These are phyloP conservation scores for Orchesella flavescens DNA, from an alignment of 2,888 invertebrate genomes.

Conservation along the genomic window DNA sequence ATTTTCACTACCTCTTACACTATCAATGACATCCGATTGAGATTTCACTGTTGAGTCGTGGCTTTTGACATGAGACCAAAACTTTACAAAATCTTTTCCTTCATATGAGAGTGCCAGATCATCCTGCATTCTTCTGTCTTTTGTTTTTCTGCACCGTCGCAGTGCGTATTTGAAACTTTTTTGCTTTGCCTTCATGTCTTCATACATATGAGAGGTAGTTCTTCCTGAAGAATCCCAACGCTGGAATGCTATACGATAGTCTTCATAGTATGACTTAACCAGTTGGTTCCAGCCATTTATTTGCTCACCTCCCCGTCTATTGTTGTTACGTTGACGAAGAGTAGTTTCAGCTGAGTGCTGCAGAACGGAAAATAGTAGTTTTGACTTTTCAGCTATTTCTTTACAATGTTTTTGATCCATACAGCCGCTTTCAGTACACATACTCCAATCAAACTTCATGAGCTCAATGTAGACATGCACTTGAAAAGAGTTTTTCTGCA, in stretches of 20 bases:
- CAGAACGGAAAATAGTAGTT: neutral
- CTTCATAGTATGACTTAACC: neutral
- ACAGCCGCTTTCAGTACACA: neutral
- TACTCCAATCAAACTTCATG: neutral
- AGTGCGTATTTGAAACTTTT: neutral
- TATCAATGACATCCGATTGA: neutral
- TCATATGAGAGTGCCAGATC: neutral
- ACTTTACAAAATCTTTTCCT: constrained; percentile 1
- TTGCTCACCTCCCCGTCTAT: neutral
- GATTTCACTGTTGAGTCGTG: neutral
- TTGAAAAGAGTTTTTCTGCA: neutral
- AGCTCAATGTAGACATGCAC: neutral
- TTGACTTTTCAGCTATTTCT: neutral
- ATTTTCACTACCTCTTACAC: neutral
- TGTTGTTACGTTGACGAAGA: too few relatives aligned
- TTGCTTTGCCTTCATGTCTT: neutral
- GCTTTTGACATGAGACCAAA: constrained; percentile 9
- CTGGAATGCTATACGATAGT: too few relatives aligned
- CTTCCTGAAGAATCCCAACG: too few relatives aligned
- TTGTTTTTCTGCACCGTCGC: neutral
- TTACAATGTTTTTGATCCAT: neutral
- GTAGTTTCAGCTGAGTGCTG: neutral
- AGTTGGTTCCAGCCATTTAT: neutral
- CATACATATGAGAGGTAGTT: too few relatives aligned
- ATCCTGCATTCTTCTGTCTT: neutral